Evolutionary conservation across 2,888 invertebrate species (phyloP).

Genomic region (Zaprionus lineosus): DNA sequence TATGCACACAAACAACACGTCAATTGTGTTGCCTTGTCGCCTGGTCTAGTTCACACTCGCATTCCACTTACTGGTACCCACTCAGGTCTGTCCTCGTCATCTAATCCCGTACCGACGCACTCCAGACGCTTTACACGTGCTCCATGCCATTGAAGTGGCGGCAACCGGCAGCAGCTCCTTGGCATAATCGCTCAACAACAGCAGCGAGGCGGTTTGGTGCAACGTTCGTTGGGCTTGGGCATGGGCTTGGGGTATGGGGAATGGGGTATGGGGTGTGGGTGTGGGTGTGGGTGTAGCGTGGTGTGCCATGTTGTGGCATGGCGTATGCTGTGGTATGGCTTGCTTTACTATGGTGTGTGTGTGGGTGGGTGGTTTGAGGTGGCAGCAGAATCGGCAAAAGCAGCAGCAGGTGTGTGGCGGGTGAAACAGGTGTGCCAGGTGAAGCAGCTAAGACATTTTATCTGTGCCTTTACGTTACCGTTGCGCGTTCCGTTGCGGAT

Average conservation of each 20-base stretch:
- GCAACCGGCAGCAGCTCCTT: conserved; percentile 65
- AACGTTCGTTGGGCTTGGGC: too few species aligned
- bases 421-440: conserved; percentile 13
- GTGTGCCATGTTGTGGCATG: too few species aligned
- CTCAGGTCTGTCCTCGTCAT: conserved; percentile 28
- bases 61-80: conserved; percentile 38
- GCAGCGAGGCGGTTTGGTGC: conserved; percentile 4
- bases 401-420: too few species aligned
- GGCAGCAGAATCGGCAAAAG: too few species aligned
- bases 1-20: conserved; percentile 16
- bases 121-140: conserved; percentile 75
- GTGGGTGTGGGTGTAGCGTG: too few species aligned
- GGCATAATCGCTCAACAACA: conserved; percentile 69
- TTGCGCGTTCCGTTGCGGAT: conserved; percentile 74
- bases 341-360: too few species aligned
- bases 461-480: conserved; percentile 65
- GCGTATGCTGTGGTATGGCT: too few species aligned
- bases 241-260: too few species aligned
- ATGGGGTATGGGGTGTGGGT: too few species aligned
- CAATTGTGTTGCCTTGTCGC: conserved; percentile 48
- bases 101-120: conserved; percentile 75
- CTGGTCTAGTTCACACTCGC: conserved; percentile 58
- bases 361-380: too few species aligned
- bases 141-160: conserved; percentile 69
- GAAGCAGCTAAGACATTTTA: conserved; percentile 70